Evolutionary conservation across 2,888 invertebrate genomes (phyloP).

Genomic region (Melanargia galathea): DNA sequence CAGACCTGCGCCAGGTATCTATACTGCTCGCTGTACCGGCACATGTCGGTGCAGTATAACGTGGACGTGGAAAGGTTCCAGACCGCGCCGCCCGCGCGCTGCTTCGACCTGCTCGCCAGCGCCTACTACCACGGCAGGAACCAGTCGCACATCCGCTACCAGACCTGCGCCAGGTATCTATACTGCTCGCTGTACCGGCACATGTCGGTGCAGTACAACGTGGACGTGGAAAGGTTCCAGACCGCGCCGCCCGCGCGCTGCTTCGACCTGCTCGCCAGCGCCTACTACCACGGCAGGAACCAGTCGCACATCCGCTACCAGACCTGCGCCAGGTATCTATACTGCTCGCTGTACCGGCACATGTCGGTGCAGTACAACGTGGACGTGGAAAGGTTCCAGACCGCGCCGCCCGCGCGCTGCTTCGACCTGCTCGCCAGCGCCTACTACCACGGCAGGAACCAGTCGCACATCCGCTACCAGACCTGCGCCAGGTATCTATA

Average conservation of each 20-base stretch:
- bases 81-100: constrained; percentile 89
- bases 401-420: constrained; percentile 89
- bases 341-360: too few species aligned
- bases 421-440: constrained; percentile 90
- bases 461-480: constrained; percentile 94
- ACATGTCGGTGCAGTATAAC: constrained; percentile 96
- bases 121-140: constrained; percentile 93
- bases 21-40: too few species aligned
- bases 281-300: constrained; percentile 93
- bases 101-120: constrained; percentile 90
- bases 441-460: constrained; percentile 93
- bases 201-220: constrained; percentile 96
- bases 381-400: constrained; percentile 91
- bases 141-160: constrained; percentile 94
- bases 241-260: constrained; percentile 90
- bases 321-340: constrained; percentile 90
- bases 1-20: constrained; percentile 92
- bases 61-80: constrained; percentile 92
- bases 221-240: constrained; percentile 91
- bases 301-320: constrained; percentile 95
- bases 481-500: constrained; percentile 90
- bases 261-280: constrained; percentile 89
- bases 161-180: constrained; percentile 91
- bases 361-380: constrained; percentile 96
- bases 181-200: too few species aligned